phyloP scores from a whole-genome alignment of 2,888 invertebrate genomes.

The Tuta absoluta region DNA sequence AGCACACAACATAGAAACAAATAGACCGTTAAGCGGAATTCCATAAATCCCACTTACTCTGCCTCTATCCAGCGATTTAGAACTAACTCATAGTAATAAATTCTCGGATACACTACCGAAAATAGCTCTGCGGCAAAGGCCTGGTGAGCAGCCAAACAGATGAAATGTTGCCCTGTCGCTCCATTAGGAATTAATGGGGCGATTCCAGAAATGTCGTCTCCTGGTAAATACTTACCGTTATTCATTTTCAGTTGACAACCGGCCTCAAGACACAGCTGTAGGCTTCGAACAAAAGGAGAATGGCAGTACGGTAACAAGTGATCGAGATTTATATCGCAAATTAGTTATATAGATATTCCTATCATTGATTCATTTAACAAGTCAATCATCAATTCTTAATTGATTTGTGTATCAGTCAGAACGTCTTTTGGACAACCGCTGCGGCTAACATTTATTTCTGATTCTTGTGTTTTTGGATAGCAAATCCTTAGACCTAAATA shows the following conservation, averaged over 20 bases:
- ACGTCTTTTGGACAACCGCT: too few relatives aligned
- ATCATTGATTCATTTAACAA: conserved; percentile 17
- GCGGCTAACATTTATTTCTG: too few relatives aligned
- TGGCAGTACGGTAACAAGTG: conserved; percentile 50
- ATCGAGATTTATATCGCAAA: conserved; percentile 65
- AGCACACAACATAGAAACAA: conserved; percentile 49
- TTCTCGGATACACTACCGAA: conserved; percentile 73
- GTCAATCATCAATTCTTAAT: background rate
- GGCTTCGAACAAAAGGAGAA: conserved; percentile 48
- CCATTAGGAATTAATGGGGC: conserved; percentile 80
- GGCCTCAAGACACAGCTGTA: conserved; percentile 31
- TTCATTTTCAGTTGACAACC: conserved; percentile 57
- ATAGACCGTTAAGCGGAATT: conserved; percentile 62
- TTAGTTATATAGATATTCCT: conserved; percentile 44
- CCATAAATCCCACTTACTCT: conserved; percentile 74
- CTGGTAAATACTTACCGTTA: conserved; percentile 72
- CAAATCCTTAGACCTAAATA: too few relatives aligned
- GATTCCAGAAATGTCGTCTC: conserved; percentile 78
- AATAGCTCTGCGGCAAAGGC: conserved; percentile 70
- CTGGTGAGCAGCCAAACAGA: conserved; percentile 77
- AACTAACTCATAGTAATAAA: conserved; percentile 76
- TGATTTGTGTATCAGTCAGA: background rate
- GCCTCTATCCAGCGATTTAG: conserved; percentile 73
- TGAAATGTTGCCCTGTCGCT: conserved; percentile 74
- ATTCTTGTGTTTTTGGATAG: too few relatives aligned